Base-by-base conservation (phyloP, 2,888 invertebrate genomes). In the Drosophila buzzatii region DNA sequence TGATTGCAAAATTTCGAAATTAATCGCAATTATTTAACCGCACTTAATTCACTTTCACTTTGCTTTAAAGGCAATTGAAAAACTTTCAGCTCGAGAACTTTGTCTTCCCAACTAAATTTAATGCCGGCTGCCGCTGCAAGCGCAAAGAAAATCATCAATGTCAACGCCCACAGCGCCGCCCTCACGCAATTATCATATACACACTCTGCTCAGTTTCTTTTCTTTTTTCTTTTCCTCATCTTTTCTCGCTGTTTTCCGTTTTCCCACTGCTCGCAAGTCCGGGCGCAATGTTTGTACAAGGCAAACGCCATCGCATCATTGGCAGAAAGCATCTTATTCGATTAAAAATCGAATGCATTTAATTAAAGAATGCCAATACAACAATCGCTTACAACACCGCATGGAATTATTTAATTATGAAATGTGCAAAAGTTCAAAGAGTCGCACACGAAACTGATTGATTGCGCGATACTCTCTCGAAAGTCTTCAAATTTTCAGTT, bases 11-110 rank as follows among this genome's bases (percentile, higher is more conserved):
- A 72, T 63, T 67, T 61, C 2, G 12, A 58, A 71, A 64, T 77
- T 68, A 58, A 64, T 61, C 60, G 58, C 57, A 61, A 66, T 73
- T 73, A 72, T 73, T 72, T 72, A 58, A 20, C 39, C 67, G 47
- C 61, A 56, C 45, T 62, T 69, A 51, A 55, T 70, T 35, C 53
- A 58, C 45, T 70, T 59, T 60, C n/a, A 0, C 16, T n/a, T n/a
- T 60, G 31, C 58, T 70, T 70, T 49, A 74, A 64, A 53, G 18
- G 31, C 52, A 33, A 68, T 49, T 20, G 12, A 27, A 33, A 47
- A 73, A 76, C 60, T 76, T 76, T 69, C 16, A 69, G 41, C 76
- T 71, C 53, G 20, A 37, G 33, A 70, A 75, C 76, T 75, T 76
- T 70, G 57, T 42, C 44, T n/a, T 45, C 14, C 9, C 4, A 57